Evolutionary conservation across 1,140 invertebrate species (phyloP).

Genomic region (Lepidurus arcticus): DNA sequence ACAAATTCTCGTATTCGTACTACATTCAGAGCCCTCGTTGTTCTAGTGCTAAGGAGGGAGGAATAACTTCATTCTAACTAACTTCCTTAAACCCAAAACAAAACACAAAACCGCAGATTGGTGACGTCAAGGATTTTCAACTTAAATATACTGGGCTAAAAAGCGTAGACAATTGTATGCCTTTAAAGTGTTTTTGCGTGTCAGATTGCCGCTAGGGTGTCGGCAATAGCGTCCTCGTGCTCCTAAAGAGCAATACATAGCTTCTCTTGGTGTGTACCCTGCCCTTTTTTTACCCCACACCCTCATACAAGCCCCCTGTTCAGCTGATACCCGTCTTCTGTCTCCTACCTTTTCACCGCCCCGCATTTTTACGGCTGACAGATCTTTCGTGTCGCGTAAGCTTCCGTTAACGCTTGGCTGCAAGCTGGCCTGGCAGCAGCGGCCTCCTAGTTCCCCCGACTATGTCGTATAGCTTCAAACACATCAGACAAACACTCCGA

Average conservation of each 20-base stretch:
- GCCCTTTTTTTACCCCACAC: background rate
- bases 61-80: too few species aligned
- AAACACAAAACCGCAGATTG: background rate
- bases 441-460: background rate
- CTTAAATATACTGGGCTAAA: background rate
- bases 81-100: too few species aligned
- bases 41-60: too few species aligned
- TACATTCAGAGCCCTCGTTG: too few species aligned
- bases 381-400: background rate
- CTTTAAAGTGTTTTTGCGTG: background rate
- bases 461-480: background rate
- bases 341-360: background rate
- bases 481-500: background rate
- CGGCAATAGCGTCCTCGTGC: background rate
- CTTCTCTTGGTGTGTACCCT: background rate
- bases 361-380: background rate
- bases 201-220: background rate
- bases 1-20: too few species aligned
- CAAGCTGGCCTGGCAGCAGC: background rate
- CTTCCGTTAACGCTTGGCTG: conserved; percentile 1
- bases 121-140: background rate
- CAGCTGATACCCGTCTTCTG: background rate
- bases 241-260: background rate
- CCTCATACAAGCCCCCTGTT: background rate
- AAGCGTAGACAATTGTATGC: background rate